These are phyloP conservation scores for Metopia argyrocephala DNA, from an alignment of 2,888 invertebrate species.

Conservation along the genomic window DNA sequence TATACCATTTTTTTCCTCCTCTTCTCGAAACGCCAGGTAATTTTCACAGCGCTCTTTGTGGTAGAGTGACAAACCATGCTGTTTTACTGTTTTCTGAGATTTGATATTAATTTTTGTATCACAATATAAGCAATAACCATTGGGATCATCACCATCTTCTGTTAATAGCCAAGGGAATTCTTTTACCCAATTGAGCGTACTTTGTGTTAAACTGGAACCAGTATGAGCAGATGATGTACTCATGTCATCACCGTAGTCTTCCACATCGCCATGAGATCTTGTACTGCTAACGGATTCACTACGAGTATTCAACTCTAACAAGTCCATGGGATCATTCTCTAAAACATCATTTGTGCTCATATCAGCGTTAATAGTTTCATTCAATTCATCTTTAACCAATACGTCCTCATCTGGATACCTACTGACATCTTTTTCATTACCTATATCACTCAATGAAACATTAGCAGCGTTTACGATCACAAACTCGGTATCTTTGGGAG, in stretches of 20 bases:
- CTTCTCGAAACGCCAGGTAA: constrained; percentile 69
- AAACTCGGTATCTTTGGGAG: constrained; percentile 43
- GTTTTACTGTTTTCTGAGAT: constrained; percentile 62
- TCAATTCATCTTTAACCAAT: constrained; percentile 52
- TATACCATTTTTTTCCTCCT: constrained; percentile 61
- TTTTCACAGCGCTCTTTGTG: constrained; percentile 72
- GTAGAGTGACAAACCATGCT: constrained; percentile 70
- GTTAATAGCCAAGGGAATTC: constrained; percentile 72
- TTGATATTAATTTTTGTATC: constrained; percentile 68
- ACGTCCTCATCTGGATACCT: constrained; percentile 21
- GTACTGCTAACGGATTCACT: constrained; percentile 33
- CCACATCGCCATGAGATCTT: constrained; percentile 53
- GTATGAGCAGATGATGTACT: constrained; percentile 52
- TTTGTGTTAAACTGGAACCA: constrained; percentile 61
- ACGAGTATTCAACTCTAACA: constrained; percentile 66
- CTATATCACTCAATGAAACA: not conserved
- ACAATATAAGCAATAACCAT: constrained; percentile 72
- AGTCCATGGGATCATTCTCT: constrained; percentile 70
- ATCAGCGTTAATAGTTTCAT: constrained; percentile 38
- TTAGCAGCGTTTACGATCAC: constrained; percentile 49
- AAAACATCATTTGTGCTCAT: constrained; percentile 33
- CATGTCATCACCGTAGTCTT: constrained; percentile 65
- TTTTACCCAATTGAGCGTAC: constrained; percentile 67
- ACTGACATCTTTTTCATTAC: not conserved
- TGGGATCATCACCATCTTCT: constrained; percentile 67